phyloP scores from a whole-genome alignment of 2,888 invertebrate genomes.

The Resseliella maxima region DNA sequence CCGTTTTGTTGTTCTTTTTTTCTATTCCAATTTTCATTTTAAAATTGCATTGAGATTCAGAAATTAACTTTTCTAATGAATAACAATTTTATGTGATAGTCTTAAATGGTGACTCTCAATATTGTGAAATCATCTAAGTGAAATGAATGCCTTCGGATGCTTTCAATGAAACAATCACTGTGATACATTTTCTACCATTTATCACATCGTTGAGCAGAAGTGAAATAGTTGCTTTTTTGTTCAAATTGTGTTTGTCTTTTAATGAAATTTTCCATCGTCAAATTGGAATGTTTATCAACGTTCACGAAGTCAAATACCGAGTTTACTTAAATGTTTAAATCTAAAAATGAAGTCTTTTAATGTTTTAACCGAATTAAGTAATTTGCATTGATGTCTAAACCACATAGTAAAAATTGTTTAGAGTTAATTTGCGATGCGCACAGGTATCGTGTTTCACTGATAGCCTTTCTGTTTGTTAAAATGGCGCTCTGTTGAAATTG shows the following conservation, averaged over 20 bases:
- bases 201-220: neutral
- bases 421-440: neutral
- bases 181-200: neutral
- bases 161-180: neutral
- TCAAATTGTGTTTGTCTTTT: neutral
- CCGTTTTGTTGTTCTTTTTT: neutral
- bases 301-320: neutral
- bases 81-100: neutral
- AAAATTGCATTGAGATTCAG: neutral
- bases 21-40: too few relatives aligned
- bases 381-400: conserved; percentile 10
- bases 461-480: conserved; percentile 3
- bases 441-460: neutral
- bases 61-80: neutral
- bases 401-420: neutral
- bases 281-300: neutral
- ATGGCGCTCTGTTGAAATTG: neutral
- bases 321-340: neutral
- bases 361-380: conserved; percentile 20
- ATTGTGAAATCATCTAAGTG: neutral
- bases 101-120: neutral
- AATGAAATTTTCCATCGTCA: neutral
- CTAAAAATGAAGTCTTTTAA: neutral
- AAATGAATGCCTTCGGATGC: neutral
- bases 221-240: too few relatives aligned